Evolutionary conservation across 1,140 invertebrate genomes (phyloP).

Genomic region (Pogonus chalceus): DNA sequence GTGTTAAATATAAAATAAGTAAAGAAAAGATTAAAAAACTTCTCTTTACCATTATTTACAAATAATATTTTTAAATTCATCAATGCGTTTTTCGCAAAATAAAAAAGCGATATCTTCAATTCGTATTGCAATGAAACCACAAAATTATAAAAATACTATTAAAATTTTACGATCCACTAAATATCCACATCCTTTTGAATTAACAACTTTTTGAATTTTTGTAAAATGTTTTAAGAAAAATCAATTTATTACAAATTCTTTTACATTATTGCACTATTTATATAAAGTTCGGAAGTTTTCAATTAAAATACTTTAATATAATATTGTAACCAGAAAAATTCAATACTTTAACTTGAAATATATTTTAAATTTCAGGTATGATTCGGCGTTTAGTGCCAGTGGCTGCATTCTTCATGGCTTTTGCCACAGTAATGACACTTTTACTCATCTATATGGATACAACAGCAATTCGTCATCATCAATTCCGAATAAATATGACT

Average conservation of each 20-base stretch:
- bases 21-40: no score
- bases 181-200: no score
- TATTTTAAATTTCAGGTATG: neutral
- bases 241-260: neutral
- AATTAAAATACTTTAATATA: neutral
- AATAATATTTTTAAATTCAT: no score
- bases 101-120: no score
- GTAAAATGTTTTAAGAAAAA: neutral
- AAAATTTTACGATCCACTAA: no score
- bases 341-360: neutral
- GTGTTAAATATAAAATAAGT: no score
- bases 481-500: slow-evolving; percentile 60
- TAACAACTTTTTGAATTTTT: neutral
- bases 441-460: slow-evolving; percentile 56
- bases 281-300: neutral
- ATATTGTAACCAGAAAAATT: neutral
- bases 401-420: slow-evolving; percentile 50
- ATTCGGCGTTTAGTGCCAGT: slow-evolving; percentile 46
- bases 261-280: neutral
- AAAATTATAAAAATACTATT: no score
- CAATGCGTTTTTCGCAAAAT: no score
- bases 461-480: slow-evolving; percentile 54
- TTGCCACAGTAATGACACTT: slow-evolving; percentile 54
- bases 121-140: no score
- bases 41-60: no score